These are phyloP conservation scores for Drosophila formosana DNA, from an alignment of 2,888 invertebrate genomes.

Conservation along the genomic window DNA sequence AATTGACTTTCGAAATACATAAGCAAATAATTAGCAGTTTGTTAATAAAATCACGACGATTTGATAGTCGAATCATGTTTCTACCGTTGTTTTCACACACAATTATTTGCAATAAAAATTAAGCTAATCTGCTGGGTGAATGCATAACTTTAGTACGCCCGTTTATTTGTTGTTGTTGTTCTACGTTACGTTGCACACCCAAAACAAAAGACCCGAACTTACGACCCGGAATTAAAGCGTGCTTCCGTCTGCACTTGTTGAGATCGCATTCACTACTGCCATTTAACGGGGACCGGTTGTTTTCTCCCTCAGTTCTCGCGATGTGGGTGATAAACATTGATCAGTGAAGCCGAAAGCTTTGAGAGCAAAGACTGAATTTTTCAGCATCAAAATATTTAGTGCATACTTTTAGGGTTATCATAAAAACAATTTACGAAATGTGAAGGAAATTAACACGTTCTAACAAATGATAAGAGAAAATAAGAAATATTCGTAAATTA, in stretches of 20 bases:
- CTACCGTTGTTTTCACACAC: slow-evolving; percentile 1
- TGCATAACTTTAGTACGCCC: background rate
- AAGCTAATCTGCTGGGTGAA: slow-evolving; percentile 13
- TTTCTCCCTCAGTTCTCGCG: slow-evolving; percentile 10
- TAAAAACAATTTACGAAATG: background rate
- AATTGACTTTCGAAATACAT: background rate
- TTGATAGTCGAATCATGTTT: background rate
- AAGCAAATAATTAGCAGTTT: slow-evolving; percentile 4
- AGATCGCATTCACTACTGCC: slow-evolving; percentile 12
- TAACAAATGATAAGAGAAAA: background rate
- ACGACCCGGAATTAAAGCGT: background rate
- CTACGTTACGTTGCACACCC: background rate
- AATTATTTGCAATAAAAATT: slow-evolving; percentile 1
- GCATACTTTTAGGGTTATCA: slow-evolving; percentile 21
- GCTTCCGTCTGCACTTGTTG: background rate
- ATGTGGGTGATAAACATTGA: slow-evolving; percentile 11
- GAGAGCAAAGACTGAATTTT: background rate
- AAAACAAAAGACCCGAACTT: background rate
- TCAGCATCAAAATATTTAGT: background rate
- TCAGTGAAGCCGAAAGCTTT: background rate
- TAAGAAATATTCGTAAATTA: background rate
- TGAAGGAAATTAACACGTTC: background rate
- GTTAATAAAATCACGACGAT: background rate
- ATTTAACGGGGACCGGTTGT: slow-evolving; percentile 7
- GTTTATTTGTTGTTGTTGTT: background rate